Conservation (phyloP, 2,113 vertebrate genomes). For the Hemiscyllium ocellatum region DNA sequence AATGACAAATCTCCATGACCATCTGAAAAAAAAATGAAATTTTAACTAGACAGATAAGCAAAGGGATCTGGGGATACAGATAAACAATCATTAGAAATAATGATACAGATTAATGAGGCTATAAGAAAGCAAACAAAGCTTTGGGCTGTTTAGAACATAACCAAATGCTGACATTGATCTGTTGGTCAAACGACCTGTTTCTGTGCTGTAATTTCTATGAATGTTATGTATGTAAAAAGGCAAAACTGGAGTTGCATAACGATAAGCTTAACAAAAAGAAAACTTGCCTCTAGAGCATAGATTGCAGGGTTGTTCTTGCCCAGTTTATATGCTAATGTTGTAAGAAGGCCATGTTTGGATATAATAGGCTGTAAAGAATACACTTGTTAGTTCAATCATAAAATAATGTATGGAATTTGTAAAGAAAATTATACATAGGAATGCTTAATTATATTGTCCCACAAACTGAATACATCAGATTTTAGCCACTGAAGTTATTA, state of each 20-base stretch:
- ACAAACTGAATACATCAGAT: not conserved
- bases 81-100: not conserved
- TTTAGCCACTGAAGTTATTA: not conserved
- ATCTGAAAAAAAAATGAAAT: not conserved
- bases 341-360: slow-evolving; percentile 86
- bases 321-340: slow-evolving; percentile 86
- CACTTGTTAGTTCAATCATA: not conserved
- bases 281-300: slow-evolving; percentile 83
- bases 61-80: not conserved
- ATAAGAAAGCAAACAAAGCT: not conserved
- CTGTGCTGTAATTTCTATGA: not conserved
- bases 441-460: not conserved
- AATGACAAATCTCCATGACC: not conserved
- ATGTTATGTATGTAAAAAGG: not conserved
- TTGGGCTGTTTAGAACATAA: not conserved
- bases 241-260: not conserved
- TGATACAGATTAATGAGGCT: not conserved
- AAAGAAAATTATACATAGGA: not conserved
- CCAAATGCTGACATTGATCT: not conserved
- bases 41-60: not conserved
- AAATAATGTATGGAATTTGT: not conserved
- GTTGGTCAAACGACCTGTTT: not conserved
- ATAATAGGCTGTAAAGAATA: slow-evolving; percentile 62
- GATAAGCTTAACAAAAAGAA: not conserved
- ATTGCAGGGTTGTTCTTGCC: slow-evolving; percentile 67